Evolutionary conservation across 2,113 vertebrate genomes (phyloP).

Genomic region (Hystrix cristata): DNA sequence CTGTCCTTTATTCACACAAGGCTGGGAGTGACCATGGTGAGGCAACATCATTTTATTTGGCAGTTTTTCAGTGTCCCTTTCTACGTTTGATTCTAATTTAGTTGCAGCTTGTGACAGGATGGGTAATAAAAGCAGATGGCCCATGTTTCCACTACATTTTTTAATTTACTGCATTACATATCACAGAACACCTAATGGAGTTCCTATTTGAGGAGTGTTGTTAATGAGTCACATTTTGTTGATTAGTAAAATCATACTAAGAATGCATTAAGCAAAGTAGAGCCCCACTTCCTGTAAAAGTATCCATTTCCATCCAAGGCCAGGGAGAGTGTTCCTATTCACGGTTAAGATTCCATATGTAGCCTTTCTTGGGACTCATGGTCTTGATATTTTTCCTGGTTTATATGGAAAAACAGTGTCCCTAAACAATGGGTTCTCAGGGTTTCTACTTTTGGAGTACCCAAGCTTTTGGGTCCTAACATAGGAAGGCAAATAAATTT

Average conservation of each 20-base stretch:
- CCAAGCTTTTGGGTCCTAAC: background rate
- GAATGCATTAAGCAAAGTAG: background rate
- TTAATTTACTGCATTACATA: constrained; percentile 72
- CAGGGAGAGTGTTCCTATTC: background rate
- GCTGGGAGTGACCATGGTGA: background rate
- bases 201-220: constrained; percentile 49
- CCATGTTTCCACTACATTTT: constrained; percentile 6
- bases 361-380: background rate
- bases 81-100: constrained; percentile 43
- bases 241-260: constrained; percentile 47
- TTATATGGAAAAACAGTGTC: background rate
- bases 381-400: background rate
- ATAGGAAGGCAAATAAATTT: background rate
- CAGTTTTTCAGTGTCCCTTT: background rate
- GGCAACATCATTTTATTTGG: background rate
- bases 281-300: no score
- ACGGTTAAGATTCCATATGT: background rate
- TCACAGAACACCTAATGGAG: constrained; percentile 60
- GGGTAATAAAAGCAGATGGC: constrained; percentile 41
- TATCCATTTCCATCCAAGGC: background rate
- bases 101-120: background rate
- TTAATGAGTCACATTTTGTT: constrained; percentile 71
- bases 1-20: background rate
- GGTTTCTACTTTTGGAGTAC: background rate
- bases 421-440: background rate